Percentiles rank a stretch among this genome's conserved stretches.
Evolutionary conservation across 2,797 vertebrate species (phyloP).

Genomic region (Rachycentron canadum): DNA sequence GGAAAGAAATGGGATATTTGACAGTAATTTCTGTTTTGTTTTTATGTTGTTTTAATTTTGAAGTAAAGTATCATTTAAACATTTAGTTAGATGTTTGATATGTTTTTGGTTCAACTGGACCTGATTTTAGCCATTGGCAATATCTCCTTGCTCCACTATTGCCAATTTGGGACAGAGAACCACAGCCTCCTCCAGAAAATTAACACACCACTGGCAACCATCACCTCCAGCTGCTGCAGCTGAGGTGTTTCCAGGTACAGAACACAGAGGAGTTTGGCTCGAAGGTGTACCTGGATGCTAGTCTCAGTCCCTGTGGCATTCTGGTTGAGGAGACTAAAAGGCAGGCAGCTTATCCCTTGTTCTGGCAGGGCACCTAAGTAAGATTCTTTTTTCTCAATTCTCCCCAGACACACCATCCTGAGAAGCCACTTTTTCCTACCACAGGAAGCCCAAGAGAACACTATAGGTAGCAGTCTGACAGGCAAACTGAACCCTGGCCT

Average conservation of each 20-base stretch:
- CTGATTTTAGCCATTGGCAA: slow-evolving; percentile 74
- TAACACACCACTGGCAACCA: slow-evolving; percentile 38
- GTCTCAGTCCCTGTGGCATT: slow-evolving; percentile 84
- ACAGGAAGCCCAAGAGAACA: slow-evolving; percentile 99
- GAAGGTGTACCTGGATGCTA: slow-evolving; percentile 66
- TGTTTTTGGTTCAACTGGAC: slow-evolving; percentile 70
- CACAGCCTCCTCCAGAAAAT: slow-evolving; percentile 60
- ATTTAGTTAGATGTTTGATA: slow-evolving; percentile 66
- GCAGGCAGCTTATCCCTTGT: slow-evolving; percentile 94
- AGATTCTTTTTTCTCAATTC: slow-evolving; percentile 99
- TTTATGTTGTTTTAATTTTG: slow-evolving; percentile 52
- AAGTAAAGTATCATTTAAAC: slow-evolving; percentile 39
- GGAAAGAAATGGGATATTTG: slow-evolving; percentile 59
- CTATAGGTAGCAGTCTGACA: slow-evolving; percentile 99
- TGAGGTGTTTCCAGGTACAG: slow-evolving; percentile 66
- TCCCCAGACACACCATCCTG: slow-evolving; percentile 99
- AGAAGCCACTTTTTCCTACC: slow-evolving; percentile 99
- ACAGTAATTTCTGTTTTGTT: slow-evolving; percentile 48
- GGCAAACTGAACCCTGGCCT: slow-evolving; percentile 99
- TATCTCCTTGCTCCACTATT: slow-evolving; percentile 82
- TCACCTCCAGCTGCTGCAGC: slow-evolving; percentile 65
- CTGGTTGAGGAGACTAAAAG: slow-evolving; percentile 85
- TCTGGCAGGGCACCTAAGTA: slow-evolving; percentile 98
- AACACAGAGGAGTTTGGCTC: slow-evolving; percentile 58
- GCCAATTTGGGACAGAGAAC: slow-evolving; percentile 84